These are phyloP conservation scores for Calameuta pallipes DNA, from an alignment of 2,888 invertebrate species.

Conservation along the genomic window DNA sequence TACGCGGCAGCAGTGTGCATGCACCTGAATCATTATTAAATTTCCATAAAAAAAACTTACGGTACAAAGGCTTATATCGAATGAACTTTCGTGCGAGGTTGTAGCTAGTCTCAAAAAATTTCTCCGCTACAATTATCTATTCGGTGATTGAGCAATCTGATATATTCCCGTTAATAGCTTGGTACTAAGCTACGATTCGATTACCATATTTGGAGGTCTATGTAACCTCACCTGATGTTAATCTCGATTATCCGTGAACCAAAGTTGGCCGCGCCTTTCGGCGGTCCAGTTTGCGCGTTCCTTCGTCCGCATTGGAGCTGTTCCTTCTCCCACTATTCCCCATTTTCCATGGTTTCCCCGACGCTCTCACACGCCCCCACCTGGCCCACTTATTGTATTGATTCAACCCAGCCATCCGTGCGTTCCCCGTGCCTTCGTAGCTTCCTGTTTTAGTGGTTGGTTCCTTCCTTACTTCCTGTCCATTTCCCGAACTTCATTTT, in stretches of 20 bases:
- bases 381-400: slow-evolving; percentile 64
- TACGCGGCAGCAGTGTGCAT: background rate
- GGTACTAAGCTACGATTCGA: slow-evolving; percentile 2
- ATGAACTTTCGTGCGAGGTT: background rate
- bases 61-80: background rate
- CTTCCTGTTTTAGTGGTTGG: slow-evolving; percentile 32
- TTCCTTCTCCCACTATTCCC: slow-evolving; percentile 1
- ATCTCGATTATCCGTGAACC: slow-evolving; percentile 30
- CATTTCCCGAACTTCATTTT: background rate
- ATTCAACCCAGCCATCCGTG: slow-evolving; percentile 58
- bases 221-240: slow-evolving; percentile 16
- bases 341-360: slow-evolving; percentile 24
- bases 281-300: slow-evolving; percentile 42
- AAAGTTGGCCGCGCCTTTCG: slow-evolving; percentile 54
- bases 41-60: background rate
- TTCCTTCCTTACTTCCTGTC: slow-evolving; percentile 28
- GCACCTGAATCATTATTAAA: background rate
- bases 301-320: slow-evolving; percentile 37
- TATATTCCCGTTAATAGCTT: slow-evolving; percentile 1
- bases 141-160: background rate
- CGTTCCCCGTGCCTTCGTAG: slow-evolving; percentile 42
- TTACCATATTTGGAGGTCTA: slow-evolving; percentile 15
- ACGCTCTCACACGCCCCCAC: slow-evolving; percentile 56
- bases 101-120: background rate
- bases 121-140: background rate